phyloP scores from a whole-genome alignment of 2,113 vertebrate genomes.

The Myrmecobius fasciatus region DNA sequence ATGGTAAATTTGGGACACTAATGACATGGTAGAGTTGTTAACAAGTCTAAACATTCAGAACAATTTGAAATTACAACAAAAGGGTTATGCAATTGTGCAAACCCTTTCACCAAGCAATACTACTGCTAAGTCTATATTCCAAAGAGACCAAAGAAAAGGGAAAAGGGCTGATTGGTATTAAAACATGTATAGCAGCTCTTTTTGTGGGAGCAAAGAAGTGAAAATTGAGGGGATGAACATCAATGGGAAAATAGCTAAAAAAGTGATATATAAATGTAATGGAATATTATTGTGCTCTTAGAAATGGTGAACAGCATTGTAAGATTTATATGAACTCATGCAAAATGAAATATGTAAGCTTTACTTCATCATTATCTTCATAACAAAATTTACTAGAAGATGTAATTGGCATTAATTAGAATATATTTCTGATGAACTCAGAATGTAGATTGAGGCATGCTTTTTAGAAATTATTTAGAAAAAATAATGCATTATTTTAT shows the following conservation, averaged over 20 bases:
- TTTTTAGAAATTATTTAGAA: not conserved
- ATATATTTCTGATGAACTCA: not conserved
- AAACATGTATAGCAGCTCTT: not conserved
- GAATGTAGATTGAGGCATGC: not conserved
- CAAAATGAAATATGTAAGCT: not conserved
- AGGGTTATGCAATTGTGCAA: not conserved
- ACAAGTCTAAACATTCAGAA: too few relatives aligned
- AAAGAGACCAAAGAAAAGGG: not conserved
- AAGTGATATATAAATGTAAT: not conserved
- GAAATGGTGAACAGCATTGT: not conserved
- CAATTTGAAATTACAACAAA: not conserved
- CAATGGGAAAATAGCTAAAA: not conserved
- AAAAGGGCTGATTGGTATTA: not conserved
- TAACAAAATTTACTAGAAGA: too few relatives aligned
- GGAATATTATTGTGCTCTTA: not conserved
- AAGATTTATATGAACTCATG: not conserved
- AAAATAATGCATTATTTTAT: not conserved
- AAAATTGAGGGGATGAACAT: not conserved
- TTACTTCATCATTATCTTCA: not conserved
- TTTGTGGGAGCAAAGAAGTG: not conserved
- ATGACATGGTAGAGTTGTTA: not conserved
- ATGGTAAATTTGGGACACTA: not conserved
- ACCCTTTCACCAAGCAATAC: not conserved
- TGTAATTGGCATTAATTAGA: too few relatives aligned
- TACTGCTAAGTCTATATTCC: not conserved